phyloP scores from a whole-genome alignment of 2,113 vertebrate species.

The Corythornis vintsioides region DNA sequence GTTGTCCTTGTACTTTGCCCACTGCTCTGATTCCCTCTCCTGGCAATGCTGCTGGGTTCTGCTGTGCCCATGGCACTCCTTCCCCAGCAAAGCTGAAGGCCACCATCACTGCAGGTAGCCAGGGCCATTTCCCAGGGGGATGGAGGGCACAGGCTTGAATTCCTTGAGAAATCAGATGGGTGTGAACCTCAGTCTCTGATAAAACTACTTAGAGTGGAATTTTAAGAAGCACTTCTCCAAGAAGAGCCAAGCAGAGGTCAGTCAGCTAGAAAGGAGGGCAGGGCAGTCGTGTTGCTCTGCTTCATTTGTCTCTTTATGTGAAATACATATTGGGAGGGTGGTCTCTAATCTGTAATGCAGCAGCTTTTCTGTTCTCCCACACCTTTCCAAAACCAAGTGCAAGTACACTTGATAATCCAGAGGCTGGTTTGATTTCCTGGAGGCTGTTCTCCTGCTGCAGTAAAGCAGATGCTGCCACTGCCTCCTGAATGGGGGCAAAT shows the following conservation, averaged over 20 bases:
- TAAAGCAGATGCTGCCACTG: not conserved
- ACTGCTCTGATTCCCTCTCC: not conserved
- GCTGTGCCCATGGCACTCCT: not conserved
- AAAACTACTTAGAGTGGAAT: not conserved
- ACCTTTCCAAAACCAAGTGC: not conserved
- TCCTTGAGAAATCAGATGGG: not conserved
- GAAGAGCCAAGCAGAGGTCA: not conserved
- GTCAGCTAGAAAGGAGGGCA: not conserved
- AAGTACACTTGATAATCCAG: not conserved
- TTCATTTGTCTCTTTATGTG: not conserved
- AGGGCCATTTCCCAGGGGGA: not conserved
- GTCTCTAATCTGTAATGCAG: not conserved
- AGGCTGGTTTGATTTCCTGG: not conserved
- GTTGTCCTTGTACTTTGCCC: not conserved
- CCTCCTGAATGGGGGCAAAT: not conserved
- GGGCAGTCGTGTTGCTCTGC: not conserved
- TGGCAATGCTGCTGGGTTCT: not conserved
- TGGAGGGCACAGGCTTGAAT: not conserved
- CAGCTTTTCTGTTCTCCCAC: not conserved
- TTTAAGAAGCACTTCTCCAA: not conserved
- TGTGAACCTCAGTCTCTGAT: not conserved
- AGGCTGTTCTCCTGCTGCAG: not conserved
- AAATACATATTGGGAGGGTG: not conserved
- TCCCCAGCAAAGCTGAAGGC: not conserved
- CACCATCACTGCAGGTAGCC: rapidly evolving